Evolutionary conservation across 2,797 vertebrate genomes (phyloP), one percentile per base, ranked within the genome.

Genomic region (Scyliorhinus canicula): DNA sequence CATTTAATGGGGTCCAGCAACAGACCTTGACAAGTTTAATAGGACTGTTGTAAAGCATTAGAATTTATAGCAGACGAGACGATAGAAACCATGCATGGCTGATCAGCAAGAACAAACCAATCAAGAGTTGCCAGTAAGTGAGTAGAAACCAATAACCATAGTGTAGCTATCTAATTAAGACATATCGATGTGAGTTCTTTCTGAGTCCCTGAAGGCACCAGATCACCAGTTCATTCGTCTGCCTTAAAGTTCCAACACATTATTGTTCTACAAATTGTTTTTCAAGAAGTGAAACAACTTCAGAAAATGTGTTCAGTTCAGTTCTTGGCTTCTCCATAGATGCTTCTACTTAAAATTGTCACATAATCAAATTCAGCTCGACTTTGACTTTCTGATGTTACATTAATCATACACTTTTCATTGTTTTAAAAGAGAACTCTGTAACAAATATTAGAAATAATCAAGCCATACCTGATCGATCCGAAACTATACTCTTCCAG

Each of bases 121-220:
- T 94, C 93, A 52, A 94, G 47, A 94, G 67, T 94, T 94, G 67
- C 93, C 67, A 55, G 67, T 94, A 94, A 94, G 67, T 74, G 93
- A 94, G 65, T 69, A 74, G 44, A 94, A 74, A 52, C 93, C 93
- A 94, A 94, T 94, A 94, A 94, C 93, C 31, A n/a, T 55, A 44
- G 93, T 94, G 93, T 94, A 74, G 93, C 44, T 71, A 94, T 71
- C 93, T 94, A 74, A 94, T 94, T 74, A 94, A 94, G 93, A 94
- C 67, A 71, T 74, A 94, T 94, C 35, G 93, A 94, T 74, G 93
- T 74, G 67, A 52, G 5, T 50, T 69, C 47, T 94, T 94, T 94
- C 14, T 24, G 65, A 94, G 28, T 69, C 67, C 93, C 93, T 55
- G 47, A 94, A 74, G 67, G 31, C 67, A 74, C 47, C 67, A 94